Percentiles rank a stretch among this genome's conserved stretches.
Evolutionary conservation across 2,888 invertebrate species (phyloP).

Genomic region (Trachelus iudaicus): DNA sequence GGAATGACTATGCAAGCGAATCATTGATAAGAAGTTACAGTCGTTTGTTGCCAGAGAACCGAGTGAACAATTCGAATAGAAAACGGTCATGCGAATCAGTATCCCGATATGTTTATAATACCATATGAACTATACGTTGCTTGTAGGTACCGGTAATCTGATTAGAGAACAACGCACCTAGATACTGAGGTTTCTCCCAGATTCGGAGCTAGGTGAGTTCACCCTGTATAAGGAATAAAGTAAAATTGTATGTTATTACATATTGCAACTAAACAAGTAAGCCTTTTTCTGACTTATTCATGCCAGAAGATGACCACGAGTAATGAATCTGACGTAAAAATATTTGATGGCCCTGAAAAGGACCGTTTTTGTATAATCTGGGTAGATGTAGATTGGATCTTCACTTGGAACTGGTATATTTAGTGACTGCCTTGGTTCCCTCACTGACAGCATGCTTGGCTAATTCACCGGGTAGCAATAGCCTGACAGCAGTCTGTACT

Average conservation of each 20-base stretch:
- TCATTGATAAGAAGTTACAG: too few species aligned
- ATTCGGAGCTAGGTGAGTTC: too few species aligned
- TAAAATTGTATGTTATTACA: neutral
- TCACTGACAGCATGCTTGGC: slow-evolving; percentile 78
- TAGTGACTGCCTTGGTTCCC: slow-evolving; percentile 73
- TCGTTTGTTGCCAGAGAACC: too few species aligned
- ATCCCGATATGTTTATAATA: too few species aligned
- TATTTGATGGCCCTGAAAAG: slow-evolving; percentile 21
- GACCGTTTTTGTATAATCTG: slow-evolving; percentile 13
- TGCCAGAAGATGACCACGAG: too few species aligned
- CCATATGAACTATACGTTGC: too few species aligned
- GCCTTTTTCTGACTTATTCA: neutral
- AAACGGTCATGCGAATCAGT: too few species aligned
- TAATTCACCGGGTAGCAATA: slow-evolving; percentile 78
- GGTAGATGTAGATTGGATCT: slow-evolving; percentile 7
- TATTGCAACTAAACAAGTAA: neutral
- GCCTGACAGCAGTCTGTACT: slow-evolving; percentile 75
- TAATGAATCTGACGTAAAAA: neutral
- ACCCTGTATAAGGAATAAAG: neutral
- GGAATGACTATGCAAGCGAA: too few species aligned
- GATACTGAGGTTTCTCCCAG: too few species aligned
- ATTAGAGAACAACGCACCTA: too few species aligned
- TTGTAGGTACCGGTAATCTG: too few species aligned
- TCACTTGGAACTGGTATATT: slow-evolving; percentile 68
- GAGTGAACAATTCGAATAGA: too few species aligned